Percentiles rank a stretch among this genome's conserved stretches.
These are phyloP conservation scores for Catocala nupta DNA, from an alignment of 2,888 invertebrate genomes.

Conservation along the genomic window DNA sequence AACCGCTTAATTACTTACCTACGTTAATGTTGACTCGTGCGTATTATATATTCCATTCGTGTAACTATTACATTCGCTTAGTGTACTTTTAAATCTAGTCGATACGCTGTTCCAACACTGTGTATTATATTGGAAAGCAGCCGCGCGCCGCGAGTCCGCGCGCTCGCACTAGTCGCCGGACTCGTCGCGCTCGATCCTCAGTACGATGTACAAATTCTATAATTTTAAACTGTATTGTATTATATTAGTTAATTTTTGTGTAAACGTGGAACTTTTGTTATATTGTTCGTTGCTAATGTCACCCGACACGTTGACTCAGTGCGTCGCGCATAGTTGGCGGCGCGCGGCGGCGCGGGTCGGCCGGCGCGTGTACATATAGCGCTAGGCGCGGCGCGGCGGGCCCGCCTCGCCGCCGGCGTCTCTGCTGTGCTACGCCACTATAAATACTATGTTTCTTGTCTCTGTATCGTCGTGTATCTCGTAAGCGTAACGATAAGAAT, in stretches of 20 bases:
- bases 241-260: not conserved
- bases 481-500: constrained; percentile 70
- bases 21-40: constrained; percentile 62
- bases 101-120: not conserved
- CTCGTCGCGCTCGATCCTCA: not conserved
- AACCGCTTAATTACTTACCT: constrained; percentile 41
- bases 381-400: constrained; percentile 12
- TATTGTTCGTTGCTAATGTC: too few species aligned
- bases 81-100: constrained; percentile 23
- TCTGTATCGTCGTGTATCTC: constrained; percentile 43
- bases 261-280: too few species aligned
- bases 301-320: too few species aligned
- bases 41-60: constrained; percentile 54
- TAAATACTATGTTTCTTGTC: constrained; percentile 34
- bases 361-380: constrained; percentile 38
- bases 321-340: too few species aligned
- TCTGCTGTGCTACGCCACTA: constrained; percentile 17
- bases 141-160: too few species aligned
- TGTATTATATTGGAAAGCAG: not conserved
- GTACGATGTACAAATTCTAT: constrained; percentile 7
- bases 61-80: constrained; percentile 41
- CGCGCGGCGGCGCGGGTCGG: constrained; percentile 5
- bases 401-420: constrained; percentile 7
- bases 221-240: not conserved
- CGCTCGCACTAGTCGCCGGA: too few species aligned